Evolutionary conservation across 2,113 vertebrate species (phyloP).

Genomic region (Lagopus leucura): DNA sequence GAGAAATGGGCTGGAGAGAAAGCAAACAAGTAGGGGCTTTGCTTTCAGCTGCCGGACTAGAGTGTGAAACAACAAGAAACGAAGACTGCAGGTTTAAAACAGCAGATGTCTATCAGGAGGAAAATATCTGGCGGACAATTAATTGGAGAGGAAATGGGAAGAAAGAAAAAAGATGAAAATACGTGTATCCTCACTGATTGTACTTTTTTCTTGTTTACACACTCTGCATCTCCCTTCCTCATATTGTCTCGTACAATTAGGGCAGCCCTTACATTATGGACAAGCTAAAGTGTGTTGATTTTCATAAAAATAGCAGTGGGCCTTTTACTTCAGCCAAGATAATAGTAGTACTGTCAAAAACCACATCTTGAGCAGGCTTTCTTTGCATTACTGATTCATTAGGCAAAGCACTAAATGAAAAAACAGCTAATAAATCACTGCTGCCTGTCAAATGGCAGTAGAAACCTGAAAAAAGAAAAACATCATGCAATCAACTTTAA

Average conservation of each 20-base stretch:
- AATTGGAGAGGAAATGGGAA: background rate
- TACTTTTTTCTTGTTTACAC: background rate
- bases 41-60: background rate
- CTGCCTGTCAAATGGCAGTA: constrained; percentile 19
- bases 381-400: constrained; percentile 24
- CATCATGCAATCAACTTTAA: background rate
- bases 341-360: background rate
- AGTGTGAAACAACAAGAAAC: background rate
- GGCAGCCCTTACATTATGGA: background rate
- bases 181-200: background rate
- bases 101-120: background rate
- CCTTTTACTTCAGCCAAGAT: constrained; percentile 26
- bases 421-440: constrained; percentile 11
- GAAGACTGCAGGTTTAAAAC: background rate
- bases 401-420: constrained; percentile 48
- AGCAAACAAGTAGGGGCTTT: background rate
- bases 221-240: background rate
- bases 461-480: background rate
- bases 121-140: background rate
- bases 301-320: constrained; percentile 25
- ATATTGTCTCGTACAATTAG: background rate
- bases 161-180: background rate
- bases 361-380: background rate
- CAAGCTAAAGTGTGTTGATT: background rate
- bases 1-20: background rate